These are phyloP conservation scores for Cactoblastis cactorum DNA, from an alignment of 2,888 invertebrate genomes.

Conservation along the genomic window DNA sequence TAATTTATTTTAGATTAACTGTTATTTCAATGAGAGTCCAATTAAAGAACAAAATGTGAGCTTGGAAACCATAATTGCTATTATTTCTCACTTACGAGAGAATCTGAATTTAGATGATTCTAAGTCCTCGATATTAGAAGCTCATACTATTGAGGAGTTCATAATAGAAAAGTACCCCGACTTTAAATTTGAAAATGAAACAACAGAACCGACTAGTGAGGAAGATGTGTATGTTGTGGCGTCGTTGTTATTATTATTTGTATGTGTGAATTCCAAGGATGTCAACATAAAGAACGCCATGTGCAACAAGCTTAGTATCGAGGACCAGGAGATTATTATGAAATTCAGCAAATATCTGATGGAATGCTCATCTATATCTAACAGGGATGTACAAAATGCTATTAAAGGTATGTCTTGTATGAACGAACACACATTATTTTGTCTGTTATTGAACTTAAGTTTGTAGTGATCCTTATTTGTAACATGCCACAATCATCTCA, in stretches of 20 bases:
- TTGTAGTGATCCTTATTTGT: too few relatives aligned
- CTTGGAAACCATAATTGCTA: conserved; percentile 47
- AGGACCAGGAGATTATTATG: conserved; percentile 76
- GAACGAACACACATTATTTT: not conserved
- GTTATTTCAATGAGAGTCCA: conserved; percentile 52
- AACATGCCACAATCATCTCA: too few relatives aligned
- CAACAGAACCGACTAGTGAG: conserved; percentile 40
- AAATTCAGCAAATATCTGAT: conserved; percentile 75
- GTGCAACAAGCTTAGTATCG: conserved; percentile 71
- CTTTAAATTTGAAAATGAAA: conserved; percentile 62
- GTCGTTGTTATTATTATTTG: conserved; percentile 73
- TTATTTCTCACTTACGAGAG: conserved; percentile 60
- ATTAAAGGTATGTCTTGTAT: conserved; percentile 49
- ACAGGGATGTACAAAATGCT: conserved; percentile 56
- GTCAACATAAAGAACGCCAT: conserved; percentile 75
- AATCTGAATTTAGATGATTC: conserved; percentile 63
- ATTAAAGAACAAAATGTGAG: conserved; percentile 41
- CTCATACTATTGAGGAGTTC: conserved; percentile 59
- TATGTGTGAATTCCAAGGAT: conserved; percentile 75
- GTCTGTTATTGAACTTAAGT: too few relatives aligned
- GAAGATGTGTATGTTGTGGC: conserved; percentile 62
- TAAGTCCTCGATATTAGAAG: conserved; percentile 59
- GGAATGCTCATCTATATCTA: conserved; percentile 60
- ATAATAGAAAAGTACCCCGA: conserved; percentile 71
- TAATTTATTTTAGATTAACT: conserved; percentile 59